These are phyloP conservation scores for Drosophila kikkawai DNA, from an alignment of 1,140 invertebrate species.

Conservation along the genomic window DNA sequence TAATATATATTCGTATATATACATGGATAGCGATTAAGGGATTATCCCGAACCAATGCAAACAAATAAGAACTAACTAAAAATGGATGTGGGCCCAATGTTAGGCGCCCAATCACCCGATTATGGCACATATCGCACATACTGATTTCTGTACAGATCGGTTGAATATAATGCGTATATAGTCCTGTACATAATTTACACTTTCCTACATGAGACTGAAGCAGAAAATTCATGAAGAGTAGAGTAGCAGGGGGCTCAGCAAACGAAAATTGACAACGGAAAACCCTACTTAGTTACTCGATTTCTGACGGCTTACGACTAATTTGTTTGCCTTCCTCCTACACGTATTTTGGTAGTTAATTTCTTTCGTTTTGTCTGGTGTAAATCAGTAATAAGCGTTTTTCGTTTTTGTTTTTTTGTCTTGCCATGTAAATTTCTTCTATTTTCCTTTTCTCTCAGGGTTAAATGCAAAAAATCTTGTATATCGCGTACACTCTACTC, in stretches of 20 bases:
- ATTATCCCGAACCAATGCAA: slow-evolving; percentile 39
- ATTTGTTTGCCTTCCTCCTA: slow-evolving; percentile 49
- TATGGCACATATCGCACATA: slow-evolving; percentile 81
- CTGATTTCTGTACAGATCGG: slow-evolving; percentile 66
- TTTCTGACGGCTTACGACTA: slow-evolving; percentile 45
- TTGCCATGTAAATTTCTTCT: slow-evolving; percentile 74
- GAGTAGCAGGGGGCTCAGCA: slow-evolving; percentile 51
- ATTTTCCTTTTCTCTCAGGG: slow-evolving; percentile 56
- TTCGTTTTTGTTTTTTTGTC: slow-evolving; percentile 60
- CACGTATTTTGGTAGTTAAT: slow-evolving; percentile 58
- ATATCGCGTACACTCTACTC: slow-evolving; percentile 59
- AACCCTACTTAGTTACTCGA: slow-evolving; percentile 20
- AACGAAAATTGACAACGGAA: slow-evolving; percentile 71
- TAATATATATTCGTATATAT: slow-evolving; percentile 30
- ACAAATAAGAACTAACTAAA: slow-evolving; percentile 53
- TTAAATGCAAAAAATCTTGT: slow-evolving; percentile 80
- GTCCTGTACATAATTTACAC: slow-evolving; percentile 78
- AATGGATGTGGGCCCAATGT: not conserved
- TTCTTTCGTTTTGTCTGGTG: slow-evolving; percentile 41
- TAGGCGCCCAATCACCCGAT: slow-evolving; percentile 20
- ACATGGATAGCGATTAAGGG: slow-evolving; percentile 35
- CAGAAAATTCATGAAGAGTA: slow-evolving; percentile 22
- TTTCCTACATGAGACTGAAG: slow-evolving; percentile 35
- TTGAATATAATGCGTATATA: slow-evolving; percentile 52
- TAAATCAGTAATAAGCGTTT: slow-evolving; percentile 83